Evolutionary conservation across 2,888 invertebrate genomes (phyloP).

Genomic region (Troilus luridus): DNA sequence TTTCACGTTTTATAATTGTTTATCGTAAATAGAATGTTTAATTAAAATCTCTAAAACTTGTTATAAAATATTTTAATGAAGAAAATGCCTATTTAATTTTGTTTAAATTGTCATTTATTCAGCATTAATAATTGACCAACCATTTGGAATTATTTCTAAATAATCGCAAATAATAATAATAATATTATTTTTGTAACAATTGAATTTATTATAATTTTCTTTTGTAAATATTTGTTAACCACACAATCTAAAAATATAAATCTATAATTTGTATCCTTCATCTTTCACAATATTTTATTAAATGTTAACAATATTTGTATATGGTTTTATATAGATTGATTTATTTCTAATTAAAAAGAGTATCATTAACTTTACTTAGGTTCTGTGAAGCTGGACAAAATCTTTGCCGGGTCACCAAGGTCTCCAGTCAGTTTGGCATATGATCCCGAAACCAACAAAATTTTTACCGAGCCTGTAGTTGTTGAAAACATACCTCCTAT

Average conservation of each 20-base stretch:
- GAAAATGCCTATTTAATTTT: not conserved
- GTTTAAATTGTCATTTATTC: not conserved
- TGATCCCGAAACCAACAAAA: conserved; percentile 64
- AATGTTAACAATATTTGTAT: not conserved
- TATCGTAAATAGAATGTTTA: too few relatives aligned
- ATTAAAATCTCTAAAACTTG: not conserved
- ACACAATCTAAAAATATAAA: too few relatives aligned
- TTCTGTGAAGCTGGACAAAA: conserved; percentile 66
- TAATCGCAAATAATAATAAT: not conserved
- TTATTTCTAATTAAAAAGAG: conserved; percentile 39
- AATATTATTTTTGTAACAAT: too few relatives aligned
- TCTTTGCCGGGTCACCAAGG: conserved; percentile 66
- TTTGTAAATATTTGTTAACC: not conserved
- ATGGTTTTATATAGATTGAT: not conserved
- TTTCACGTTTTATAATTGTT: too few relatives aligned
- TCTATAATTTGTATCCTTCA: not conserved
- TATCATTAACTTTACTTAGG: conserved; percentile 62
- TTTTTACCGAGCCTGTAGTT: conserved; percentile 63
- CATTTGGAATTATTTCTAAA: not conserved
- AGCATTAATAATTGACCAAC: too few relatives aligned
- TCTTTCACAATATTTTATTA: not conserved
- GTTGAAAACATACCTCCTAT: conserved; percentile 62
- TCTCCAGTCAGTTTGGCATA: conserved; percentile 66
- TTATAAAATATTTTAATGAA: not conserved
- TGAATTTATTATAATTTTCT: not conserved